Conservation (phyloP, 2,113 vertebrate species). For the Gymnobelideus leadbeateri region DNA sequence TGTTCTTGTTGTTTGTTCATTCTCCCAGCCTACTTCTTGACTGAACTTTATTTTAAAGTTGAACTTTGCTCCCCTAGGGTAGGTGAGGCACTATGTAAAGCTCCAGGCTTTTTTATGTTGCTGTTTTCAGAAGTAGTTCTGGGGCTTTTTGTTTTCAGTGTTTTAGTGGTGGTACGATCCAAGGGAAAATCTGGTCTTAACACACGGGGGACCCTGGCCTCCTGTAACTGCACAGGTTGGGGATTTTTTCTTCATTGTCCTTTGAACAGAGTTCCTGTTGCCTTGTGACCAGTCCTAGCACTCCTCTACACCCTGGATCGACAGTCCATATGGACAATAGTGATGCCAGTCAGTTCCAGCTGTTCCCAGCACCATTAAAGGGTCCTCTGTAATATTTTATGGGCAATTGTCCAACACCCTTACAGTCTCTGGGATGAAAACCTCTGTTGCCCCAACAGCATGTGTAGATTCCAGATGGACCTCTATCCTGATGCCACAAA, state of each 20-base stretch:
- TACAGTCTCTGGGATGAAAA: not conserved
- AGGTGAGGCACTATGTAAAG: no score
- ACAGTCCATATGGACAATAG: not conserved
- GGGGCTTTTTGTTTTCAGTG: not conserved
- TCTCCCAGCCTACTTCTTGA: not conserved
- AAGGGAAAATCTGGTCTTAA: not conserved
- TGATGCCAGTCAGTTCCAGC: not conserved
- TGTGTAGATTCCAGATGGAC: not conserved
- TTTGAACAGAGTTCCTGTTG: not conserved
- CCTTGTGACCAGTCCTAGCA: not conserved
- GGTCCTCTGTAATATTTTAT: not conserved
- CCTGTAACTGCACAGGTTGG: not conserved
- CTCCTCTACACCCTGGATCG: not conserved
- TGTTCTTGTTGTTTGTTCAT: not conserved
- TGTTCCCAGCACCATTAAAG: not conserved
- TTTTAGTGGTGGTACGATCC: not conserved
- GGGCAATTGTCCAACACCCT: not conserved
- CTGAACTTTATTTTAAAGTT: not conserved
- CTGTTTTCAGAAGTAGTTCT: not conserved
- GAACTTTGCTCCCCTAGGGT: not conserved
- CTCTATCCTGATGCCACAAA: not conserved
- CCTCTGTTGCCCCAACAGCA: not conserved
- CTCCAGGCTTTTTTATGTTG: not conserved
- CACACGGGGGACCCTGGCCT: not conserved
- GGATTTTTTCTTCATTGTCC: not conserved